Conservation (phyloP, 37 sponge, comb jelly and placozoan genomes). For the Ianthella basta region DNA sequence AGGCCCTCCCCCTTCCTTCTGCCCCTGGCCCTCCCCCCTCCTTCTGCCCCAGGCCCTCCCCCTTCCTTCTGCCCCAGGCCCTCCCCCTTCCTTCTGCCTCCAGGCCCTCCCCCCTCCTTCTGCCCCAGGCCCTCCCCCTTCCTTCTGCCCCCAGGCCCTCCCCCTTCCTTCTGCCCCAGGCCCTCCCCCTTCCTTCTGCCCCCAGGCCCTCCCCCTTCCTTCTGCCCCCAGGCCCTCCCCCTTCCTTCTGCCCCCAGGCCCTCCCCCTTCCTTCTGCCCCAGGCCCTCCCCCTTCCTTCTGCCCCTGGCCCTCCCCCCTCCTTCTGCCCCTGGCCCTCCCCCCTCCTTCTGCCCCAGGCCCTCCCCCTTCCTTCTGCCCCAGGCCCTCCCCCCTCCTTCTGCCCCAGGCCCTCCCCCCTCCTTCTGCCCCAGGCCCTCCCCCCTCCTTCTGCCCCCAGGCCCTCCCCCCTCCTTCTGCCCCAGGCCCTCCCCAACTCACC, state of each 20-base stretch:
- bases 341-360: too few relatives aligned
- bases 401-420: not conserved
- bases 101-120: not conserved
- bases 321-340: not conserved
- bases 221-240: not conserved
- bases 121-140: not conserved
- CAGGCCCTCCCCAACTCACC: slow-evolving; percentile 42
- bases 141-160: not conserved
- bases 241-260: too few relatives aligned
- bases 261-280: not conserved
- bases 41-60: not conserved
- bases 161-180: too few relatives aligned
- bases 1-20: not conserved
- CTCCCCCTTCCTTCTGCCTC: not conserved
- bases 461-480: not conserved
- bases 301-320: not conserved
- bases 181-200: not conserved
- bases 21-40: not conserved
- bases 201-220: too few relatives aligned
- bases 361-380: not conserved
- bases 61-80: too few relatives aligned
- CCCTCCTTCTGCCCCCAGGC: not conserved
- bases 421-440: too few relatives aligned
- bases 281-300: not conserved
- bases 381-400: not conserved